Evolutionary conservation across 1,140 invertebrate species (phyloP), one percentile per base, ranked within the genome.

Genomic region (Saccostrea glomerata): DNA sequence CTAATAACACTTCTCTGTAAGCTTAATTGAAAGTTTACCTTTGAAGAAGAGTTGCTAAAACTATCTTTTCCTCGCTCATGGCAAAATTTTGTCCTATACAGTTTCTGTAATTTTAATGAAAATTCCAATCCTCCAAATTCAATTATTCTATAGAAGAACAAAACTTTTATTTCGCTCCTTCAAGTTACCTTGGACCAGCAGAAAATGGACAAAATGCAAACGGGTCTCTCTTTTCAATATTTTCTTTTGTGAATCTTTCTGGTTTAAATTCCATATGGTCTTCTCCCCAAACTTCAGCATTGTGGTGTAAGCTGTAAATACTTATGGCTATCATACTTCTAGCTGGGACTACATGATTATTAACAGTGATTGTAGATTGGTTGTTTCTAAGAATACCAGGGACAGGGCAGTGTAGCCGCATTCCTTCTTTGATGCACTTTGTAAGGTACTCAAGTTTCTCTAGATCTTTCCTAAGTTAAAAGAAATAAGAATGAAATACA

Each of bases 301-400:
- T 94, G 87, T 94, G 92, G 82, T 94, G 94, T 6, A 94, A 58
- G 54, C 87, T 86, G 84, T 91, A 92, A 25, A 94, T 90, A 82
- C 87, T 83, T 15, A 92, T 82, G 17, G 58, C 82, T 13, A 92
- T 86, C 1, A 82, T 60, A 0, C 90, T 91, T 20, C 91, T 93
- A 2, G 63, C 82, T 1, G 92, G 92, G 15, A 93, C 66, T n/a
- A 77, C 89, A 12, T 86, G 82, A 0, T 90, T 92, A n/a, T 93
- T 92, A 17, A 96, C 90, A 91, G 87, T 86, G n/a, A 91, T 63
- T 0, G 89, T 84, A 91, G 97, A 95, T 82, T 96, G 96, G 2
- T 97, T 92, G 88, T 96, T 94, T 90, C 97, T 95, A 1, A 97
- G 97, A 90, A 98, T 97, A 23, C 97, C 94, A 0, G 97, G 97